A percentile compares a stretch with the other conserved stretches of the same genome.
phyloP scores from a whole-genome alignment of 2,888 invertebrate species.

The Diarsia brunnea region DNA sequence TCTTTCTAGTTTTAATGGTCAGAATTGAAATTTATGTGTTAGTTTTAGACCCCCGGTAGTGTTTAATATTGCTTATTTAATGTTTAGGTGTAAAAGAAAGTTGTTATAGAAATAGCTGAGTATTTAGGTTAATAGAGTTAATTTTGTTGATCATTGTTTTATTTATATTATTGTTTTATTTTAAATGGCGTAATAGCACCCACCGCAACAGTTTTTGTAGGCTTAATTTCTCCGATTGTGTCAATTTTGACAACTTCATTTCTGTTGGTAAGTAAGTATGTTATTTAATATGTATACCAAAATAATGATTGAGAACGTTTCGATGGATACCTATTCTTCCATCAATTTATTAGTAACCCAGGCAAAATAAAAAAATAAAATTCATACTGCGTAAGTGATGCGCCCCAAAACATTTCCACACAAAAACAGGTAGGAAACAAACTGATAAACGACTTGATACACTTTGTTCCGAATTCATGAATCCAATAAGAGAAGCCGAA shows the following conservation, averaged over 20 bases:
- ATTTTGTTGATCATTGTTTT: constrained; percentile 31
- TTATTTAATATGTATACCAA: not conserved
- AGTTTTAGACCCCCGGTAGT: constrained; percentile 63
- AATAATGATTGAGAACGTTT: not conserved
- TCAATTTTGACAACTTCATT: not conserved
- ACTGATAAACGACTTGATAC: constrained; percentile 70
- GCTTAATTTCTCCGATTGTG: not conserved
- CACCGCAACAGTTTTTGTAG: not conserved
- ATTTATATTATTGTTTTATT: constrained; percentile 16
- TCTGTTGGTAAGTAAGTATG: not conserved
- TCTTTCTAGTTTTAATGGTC: constrained; percentile 51
- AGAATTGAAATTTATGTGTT: constrained; percentile 60
- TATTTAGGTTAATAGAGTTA: constrained; percentile 43
- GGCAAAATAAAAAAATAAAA: constrained; percentile 33
- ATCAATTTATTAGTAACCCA: not conserved
- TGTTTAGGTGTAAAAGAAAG: constrained; percentile 37
- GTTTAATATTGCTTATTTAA: constrained; percentile 52
- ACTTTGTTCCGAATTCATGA: constrained; percentile 69
- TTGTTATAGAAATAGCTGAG: constrained; percentile 40
- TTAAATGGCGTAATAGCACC: not conserved
- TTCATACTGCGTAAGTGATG: constrained; percentile 42
- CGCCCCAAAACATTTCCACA: constrained; percentile 48
- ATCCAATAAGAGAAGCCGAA: constrained; percentile 68
- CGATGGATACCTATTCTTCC: not conserved
- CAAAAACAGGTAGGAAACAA: constrained; percentile 61